These are phyloP conservation scores for Bujurquina vittata DNA, from an alignment of 2,113 vertebrate genomes.

Conservation along the genomic window DNA sequence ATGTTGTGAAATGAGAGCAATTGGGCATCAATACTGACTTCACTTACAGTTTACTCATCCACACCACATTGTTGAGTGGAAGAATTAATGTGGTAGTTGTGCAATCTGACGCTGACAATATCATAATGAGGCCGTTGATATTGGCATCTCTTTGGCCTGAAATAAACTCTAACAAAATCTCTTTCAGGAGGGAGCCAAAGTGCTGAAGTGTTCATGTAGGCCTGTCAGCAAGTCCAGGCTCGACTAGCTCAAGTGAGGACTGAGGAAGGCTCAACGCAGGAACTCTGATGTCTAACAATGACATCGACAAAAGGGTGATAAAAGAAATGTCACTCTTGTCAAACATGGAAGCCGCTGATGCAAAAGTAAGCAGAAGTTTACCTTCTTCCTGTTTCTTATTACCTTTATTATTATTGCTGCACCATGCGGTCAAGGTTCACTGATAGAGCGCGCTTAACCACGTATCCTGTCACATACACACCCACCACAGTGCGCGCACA, in stretches of 20 bases:
- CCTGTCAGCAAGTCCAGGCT: constrained; percentile 54
- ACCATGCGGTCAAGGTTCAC: constrained; percentile 76
- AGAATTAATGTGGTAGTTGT: constrained; percentile 34
- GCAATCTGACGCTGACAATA: constrained; percentile 40
- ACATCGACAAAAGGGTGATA: constrained; percentile 50
- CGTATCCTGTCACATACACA: constrained; percentile 68
- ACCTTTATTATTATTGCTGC: constrained; percentile 72
- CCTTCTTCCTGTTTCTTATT: constrained; percentile 67
- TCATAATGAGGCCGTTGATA: constrained; percentile 56
- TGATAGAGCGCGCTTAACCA: constrained; percentile 59
- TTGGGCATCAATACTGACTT: constrained; percentile 18
- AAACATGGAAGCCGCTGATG: constrained; percentile 52
- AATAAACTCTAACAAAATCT: constrained; percentile 37
- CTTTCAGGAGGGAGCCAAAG: constrained; percentile 40
- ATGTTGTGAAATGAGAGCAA: constrained; percentile 24
- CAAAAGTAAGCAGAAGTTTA: constrained; percentile 61
- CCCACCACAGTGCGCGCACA: constrained; percentile 64
- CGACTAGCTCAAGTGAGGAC: constrained; percentile 20
- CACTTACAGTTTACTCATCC: constrained; percentile 18
- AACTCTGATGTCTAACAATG: constrained; percentile 51
- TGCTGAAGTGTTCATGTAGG: constrained; percentile 44
- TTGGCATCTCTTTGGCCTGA: constrained; percentile 57
- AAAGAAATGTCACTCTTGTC: constrained; percentile 66
- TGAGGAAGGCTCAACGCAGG: constrained; percentile 26
- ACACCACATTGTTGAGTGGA: constrained; percentile 23